A percentile compares a stretch with the other conserved stretches of the same genome.
Conservation (phyloP, 2,888 invertebrate genomes). For the Ectemnius lituratus region DNA sequence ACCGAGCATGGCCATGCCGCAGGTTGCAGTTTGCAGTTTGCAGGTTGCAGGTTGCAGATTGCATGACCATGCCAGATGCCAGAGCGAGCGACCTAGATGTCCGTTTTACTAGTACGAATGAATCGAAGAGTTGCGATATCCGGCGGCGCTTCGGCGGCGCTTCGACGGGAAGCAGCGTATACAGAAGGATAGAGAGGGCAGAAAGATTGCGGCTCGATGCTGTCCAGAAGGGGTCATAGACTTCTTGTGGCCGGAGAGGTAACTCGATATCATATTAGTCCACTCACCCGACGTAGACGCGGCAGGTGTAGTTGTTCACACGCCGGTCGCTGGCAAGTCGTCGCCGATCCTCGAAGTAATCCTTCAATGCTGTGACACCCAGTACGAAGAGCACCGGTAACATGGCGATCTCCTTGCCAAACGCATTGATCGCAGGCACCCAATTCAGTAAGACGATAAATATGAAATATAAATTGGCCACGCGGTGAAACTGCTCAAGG, state of each 20-base stretch:
- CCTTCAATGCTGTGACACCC: conserved; percentile 95
- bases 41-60: no score
- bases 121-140: no score
- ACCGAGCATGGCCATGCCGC: no score
- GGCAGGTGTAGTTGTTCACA: conserved; percentile 94
- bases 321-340: conserved; percentile 94
- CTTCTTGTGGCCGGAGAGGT: not conserved
- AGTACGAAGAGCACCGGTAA: conserved; percentile 96
- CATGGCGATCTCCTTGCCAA: conserved; percentile 97
- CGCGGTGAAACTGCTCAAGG: conserved; percentile 97
- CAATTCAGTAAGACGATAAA: conserved; percentile 97
- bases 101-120: no score
- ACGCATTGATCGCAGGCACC: conserved; percentile 96
- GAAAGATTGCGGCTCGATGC: no score
- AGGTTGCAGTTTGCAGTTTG: no score
- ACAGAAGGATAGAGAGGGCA: no score
- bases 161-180: no score
- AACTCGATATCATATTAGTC: conserved; percentile 5
- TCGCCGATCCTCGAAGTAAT: conserved; percentile 95
- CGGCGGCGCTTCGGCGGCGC: no score
- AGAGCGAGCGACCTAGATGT: no score
- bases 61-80: no score
- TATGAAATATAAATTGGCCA: conserved; percentile 98
- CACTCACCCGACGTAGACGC: conserved; percentile 93
- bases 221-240: not conserved